These are phyloP conservation scores for Charadrius vociferus DNA, from an alignment of 2,113 vertebrate species.

Conservation along the genomic window DNA sequence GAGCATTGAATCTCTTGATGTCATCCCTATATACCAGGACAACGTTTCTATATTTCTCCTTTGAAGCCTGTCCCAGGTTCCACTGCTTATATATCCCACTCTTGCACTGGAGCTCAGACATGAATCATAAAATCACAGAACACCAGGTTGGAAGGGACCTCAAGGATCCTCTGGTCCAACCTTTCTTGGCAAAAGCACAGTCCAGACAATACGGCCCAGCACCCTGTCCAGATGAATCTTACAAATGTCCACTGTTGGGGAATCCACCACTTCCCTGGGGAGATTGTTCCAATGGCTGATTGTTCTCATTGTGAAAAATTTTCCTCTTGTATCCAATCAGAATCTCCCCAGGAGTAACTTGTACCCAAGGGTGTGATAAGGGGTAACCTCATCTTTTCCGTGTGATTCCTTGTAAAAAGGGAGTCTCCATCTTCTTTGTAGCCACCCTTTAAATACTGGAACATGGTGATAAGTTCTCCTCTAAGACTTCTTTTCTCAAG, in stretches of 20 bases:
- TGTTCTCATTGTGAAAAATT: neutral
- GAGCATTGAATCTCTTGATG: neutral
- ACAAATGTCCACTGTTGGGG: neutral
- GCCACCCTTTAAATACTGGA: neutral
- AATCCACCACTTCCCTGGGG: neutral
- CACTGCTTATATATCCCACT: neutral
- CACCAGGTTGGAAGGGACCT: neutral
- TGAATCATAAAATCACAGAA: neutral
- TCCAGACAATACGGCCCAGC: neutral
- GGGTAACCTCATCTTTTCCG: neutral
- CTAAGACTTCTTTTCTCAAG: neutral
- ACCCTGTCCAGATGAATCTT: neutral
- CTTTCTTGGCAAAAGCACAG: neutral
- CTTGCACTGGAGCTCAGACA: neutral
- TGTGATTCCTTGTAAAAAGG: neutral
- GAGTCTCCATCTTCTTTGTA: neutral
- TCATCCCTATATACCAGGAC: neutral
- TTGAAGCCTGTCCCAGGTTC: neutral
- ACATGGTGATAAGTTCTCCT: neutral
- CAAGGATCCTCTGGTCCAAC: neutral
- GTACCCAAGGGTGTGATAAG: no score
- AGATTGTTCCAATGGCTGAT: neutral
- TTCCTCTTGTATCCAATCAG: neutral
- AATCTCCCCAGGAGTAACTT: neutral
- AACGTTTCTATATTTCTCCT: neutral